A percentile compares a stretch with the other conserved stretches of the same genome.
These are phyloP conservation scores for Drosophila nigrodunni DNA, from an alignment of 1,140 invertebrate genomes.

Conservation along the genomic window DNA sequence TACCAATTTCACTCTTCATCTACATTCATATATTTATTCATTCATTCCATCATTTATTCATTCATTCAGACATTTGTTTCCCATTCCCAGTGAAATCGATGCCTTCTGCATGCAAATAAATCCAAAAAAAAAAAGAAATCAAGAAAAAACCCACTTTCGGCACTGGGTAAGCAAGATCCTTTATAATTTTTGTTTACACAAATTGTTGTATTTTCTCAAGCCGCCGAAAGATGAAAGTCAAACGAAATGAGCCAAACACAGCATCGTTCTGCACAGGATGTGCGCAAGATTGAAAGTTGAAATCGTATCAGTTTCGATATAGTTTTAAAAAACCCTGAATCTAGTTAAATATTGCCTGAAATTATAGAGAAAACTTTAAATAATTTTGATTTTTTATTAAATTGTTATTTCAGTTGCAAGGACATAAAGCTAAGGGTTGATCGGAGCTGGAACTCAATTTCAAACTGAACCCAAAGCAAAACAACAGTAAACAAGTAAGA, in stretches of 20 bases:
- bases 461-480: background rate
- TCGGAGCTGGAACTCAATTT: background rate
- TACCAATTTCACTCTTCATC: slow-evolving; percentile 68
- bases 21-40: slow-evolving; percentile 51
- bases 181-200: slow-evolving; percentile 61
- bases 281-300: slow-evolving; percentile 40
- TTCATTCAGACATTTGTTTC: slow-evolving; percentile 45
- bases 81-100: slow-evolving; percentile 70
- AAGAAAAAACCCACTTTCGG: slow-evolving; percentile 18
- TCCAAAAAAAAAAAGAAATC: background rate
- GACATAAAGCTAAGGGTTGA: slow-evolving; percentile 24
- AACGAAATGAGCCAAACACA: background rate
- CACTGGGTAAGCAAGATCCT: background rate
- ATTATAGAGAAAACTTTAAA: slow-evolving; percentile 13
- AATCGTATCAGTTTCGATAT: slow-evolving; percentile 21
- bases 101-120: slow-evolving; percentile 69
- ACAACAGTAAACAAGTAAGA: no score
- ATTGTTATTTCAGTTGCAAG: background rate
- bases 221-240: slow-evolving; percentile 64
- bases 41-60: slow-evolving; percentile 18
- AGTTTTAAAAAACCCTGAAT: background rate
- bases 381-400: slow-evolving; percentile 8
- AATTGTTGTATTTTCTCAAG: slow-evolving; percentile 73
- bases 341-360: slow-evolving; percentile 3
- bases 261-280: slow-evolving; percentile 51